Evolutionary conservation across 2,888 invertebrate genomes (phyloP).

Genomic region (Athalia rosae): DNA sequence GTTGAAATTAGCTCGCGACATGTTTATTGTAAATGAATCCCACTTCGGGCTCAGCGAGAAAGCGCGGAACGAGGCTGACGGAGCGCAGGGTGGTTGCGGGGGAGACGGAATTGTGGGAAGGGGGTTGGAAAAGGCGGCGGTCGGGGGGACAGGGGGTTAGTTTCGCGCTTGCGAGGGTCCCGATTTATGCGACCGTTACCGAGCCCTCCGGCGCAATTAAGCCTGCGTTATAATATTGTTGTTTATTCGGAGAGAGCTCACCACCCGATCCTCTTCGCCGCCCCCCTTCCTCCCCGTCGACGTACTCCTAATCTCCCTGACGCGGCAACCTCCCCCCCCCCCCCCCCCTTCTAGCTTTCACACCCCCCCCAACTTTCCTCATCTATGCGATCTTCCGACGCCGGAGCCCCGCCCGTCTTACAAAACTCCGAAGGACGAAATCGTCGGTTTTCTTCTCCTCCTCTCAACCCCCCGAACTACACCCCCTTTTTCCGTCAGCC

Average conservation of each 20-base stretch:
- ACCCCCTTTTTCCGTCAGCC: neutral
- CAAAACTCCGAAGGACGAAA: too few species aligned
- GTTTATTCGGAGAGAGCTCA: slow-evolving; percentile 69
- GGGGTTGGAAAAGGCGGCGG: slow-evolving; percentile 34
- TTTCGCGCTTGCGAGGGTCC: slow-evolving; percentile 53
- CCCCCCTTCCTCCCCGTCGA: slow-evolving; percentile 46
- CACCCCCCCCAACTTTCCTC: too few species aligned
- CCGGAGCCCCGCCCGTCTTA: too few species aligned
- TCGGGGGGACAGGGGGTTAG: slow-evolving; percentile 48
- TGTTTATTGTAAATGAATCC: slow-evolving; percentile 73
- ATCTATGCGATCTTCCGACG: too few species aligned
- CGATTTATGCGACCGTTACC: slow-evolving; percentile 71
- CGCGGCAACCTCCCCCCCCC: slow-evolving; percentile 52
- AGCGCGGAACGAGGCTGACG: slow-evolving; percentile 41
- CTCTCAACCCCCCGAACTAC: neutral
- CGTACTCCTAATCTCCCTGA: slow-evolving; percentile 60
- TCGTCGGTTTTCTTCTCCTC: neutral
- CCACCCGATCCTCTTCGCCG: slow-evolving; percentile 47
- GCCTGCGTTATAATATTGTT: slow-evolving; percentile 73
- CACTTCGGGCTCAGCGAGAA: slow-evolving; percentile 56
- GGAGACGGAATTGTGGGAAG: slow-evolving; percentile 48
- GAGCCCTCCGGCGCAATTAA: slow-evolving; percentile 72
- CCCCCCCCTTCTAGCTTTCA: slow-evolving; percentile 28
- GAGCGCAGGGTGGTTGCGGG: slow-evolving; percentile 15
- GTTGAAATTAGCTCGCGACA: slow-evolving; percentile 70